Percentiles rank a stretch among this genome's conserved stretches.
Evolutionary conservation across 2,888 invertebrate species (phyloP).

Genomic region (Andrena camellia): DNA sequence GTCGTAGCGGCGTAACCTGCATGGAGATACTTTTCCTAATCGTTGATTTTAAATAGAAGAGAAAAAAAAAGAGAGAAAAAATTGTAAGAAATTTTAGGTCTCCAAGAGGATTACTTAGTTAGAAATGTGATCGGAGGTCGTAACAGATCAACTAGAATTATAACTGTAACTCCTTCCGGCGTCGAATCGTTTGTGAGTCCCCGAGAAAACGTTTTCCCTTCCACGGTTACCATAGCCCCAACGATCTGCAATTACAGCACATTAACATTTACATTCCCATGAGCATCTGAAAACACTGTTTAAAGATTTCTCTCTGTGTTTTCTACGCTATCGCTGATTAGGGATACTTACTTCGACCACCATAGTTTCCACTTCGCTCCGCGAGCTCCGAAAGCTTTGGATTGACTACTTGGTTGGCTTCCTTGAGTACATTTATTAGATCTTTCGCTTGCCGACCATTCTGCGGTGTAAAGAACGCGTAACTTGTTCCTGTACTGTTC

Average conservation of each 20-base stretch:
- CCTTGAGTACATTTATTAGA: conserved; percentile 94
- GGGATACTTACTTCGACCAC: conserved; percentile 84
- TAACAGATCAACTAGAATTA: conserved; percentile 55
- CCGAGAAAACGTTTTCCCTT: conserved; percentile 78
- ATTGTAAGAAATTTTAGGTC: conserved; percentile 62
- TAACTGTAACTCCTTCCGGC: conserved; percentile 74
- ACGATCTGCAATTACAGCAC: conserved; percentile 75
- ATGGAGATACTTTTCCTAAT: conserved; percentile 63
- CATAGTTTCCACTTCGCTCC: conserved; percentile 87
- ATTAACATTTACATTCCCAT: neutral
- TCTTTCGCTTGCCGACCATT: conserved; percentile 96
- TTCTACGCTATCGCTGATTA: neutral
- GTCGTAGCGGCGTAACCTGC: conserved; percentile 26
- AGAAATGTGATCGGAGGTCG: conserved; percentile 52
- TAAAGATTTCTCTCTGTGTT: neutral
- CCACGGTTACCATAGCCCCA: conserved; percentile 79
- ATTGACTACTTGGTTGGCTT: conserved; percentile 94
- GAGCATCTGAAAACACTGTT: neutral
- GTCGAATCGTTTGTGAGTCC: conserved; percentile 78
- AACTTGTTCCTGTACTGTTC: conserved; percentile 95
- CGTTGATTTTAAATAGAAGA: conserved; percentile 47
- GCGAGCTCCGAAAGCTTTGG: conserved; percentile 94
- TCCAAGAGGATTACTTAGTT: conserved; percentile 59
- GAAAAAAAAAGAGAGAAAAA: conserved; percentile 36
- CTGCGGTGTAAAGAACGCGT: conserved; percentile 96